Evolutionary conservation across 2,888 invertebrate genomes (phyloP).

Genomic region (Noctua fimbriata): DNA sequence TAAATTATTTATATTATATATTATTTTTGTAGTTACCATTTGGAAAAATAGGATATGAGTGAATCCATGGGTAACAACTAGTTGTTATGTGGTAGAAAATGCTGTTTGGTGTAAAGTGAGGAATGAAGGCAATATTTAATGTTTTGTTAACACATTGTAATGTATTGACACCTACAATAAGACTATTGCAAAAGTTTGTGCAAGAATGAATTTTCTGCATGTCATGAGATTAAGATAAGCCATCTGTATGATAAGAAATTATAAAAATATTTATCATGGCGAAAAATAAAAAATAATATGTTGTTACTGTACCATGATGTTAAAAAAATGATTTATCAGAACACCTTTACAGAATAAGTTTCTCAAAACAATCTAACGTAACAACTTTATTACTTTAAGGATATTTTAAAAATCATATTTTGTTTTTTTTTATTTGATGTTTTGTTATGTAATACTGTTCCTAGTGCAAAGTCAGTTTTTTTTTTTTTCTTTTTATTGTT

Average conservation of each 20-base stretch:
- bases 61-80: not conserved
- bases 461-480: no score
- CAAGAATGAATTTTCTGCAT: slow-evolving; percentile 20
- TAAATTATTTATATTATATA: no score
- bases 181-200: slow-evolving; percentile 32
- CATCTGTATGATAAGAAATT: not conserved
- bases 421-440: no score
- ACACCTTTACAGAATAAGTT: no score
- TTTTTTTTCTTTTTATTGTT: no score
- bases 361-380: not conserved
- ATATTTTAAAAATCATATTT: not conserved
- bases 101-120: not conserved
- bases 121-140: not conserved
- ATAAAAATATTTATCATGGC: not conserved
- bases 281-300: not conserved
- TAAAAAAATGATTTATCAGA: not conserved
- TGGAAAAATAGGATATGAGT: not conserved
- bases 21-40: not conserved
- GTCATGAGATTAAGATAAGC: slow-evolving; percentile 11
- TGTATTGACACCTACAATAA: not conserved
- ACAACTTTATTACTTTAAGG: not conserved
- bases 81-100: not conserved
- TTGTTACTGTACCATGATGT: no score
- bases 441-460: no score
- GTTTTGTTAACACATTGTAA: not conserved